Conservation (phyloP, 1,140 invertebrate genomes). For the Trichoplusia ni region DNA sequence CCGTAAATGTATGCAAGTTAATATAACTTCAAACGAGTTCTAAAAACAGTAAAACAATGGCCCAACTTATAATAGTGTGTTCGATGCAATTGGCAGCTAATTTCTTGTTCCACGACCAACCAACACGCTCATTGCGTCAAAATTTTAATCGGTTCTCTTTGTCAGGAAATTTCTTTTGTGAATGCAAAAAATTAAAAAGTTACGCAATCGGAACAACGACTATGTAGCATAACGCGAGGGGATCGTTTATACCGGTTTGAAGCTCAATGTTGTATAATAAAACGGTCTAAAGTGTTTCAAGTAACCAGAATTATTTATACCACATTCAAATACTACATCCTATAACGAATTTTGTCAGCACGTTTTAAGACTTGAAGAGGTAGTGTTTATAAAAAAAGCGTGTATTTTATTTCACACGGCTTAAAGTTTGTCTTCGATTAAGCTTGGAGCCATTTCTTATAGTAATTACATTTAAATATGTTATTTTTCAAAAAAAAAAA, state of each 20-base stretch:
- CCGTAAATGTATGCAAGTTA: slow-evolving; percentile 37
- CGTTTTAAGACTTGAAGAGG: not conserved
- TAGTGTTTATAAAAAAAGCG: too few relatives aligned
- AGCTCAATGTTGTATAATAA: slow-evolving; percentile 10
- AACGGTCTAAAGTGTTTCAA: slow-evolving; percentile 1
- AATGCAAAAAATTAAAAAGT: slow-evolving; percentile 19
- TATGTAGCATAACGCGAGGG: slow-evolving; percentile 12
- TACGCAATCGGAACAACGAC: slow-evolving; percentile 17
- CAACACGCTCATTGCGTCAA: slow-evolving; percentile 57
- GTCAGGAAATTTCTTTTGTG: slow-evolving; percentile 41
- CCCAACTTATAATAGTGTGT: slow-evolving; percentile 78
- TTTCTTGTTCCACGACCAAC: slow-evolving; percentile 63
- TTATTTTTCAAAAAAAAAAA: too few relatives aligned
- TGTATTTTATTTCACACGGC: too few relatives aligned
- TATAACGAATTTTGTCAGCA: not conserved
- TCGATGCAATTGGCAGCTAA: slow-evolving; percentile 78
- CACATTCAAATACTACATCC: slow-evolving; percentile 9
- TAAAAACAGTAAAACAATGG: slow-evolving; percentile 76
- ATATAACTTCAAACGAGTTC: slow-evolving; percentile 67
- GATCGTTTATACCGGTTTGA: slow-evolving; percentile 19
- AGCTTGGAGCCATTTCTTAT: too few relatives aligned
- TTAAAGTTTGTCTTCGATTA: too few relatives aligned
- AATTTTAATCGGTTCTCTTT: slow-evolving; percentile 61
- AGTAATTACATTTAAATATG: too few relatives aligned
- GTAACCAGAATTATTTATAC: slow-evolving; percentile 15